Evolutionary conservation across 1,140 invertebrate genomes (phyloP).

Genomic region (Anastrepha obliqua): DNA sequence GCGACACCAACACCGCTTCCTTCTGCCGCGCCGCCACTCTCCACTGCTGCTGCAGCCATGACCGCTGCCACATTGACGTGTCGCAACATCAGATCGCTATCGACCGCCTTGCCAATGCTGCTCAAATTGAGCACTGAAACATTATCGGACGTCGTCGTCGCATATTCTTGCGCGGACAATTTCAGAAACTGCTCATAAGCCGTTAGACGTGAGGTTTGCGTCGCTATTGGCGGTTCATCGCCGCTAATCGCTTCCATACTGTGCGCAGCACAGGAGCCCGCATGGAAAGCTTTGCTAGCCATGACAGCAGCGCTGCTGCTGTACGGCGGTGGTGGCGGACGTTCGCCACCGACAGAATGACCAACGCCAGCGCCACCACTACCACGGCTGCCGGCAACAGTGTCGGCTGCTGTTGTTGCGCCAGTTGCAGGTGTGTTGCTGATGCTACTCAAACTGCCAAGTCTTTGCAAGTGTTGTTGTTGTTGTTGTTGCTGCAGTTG

Average conservation of each 20-base stretch:
- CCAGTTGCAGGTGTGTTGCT: constrained; percentile 58
- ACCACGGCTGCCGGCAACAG: neutral
- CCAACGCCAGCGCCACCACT: neutral
- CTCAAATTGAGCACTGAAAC: constrained; percentile 64
- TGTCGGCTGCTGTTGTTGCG: constrained; percentile 39
- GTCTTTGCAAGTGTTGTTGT: constrained; percentile 57
- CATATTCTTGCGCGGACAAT: constrained; percentile 65
- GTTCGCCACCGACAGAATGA: constrained; percentile 60
- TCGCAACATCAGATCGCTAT: constrained; percentile 54
- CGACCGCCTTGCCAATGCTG: constrained; percentile 49
- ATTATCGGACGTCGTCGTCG: constrained; percentile 60
- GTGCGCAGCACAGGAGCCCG: constrained; percentile 51
- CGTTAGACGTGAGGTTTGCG: constrained; percentile 60
- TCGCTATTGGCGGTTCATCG: constrained; percentile 43
- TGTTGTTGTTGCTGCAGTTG: constrained; percentile 56
- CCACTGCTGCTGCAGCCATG: constrained; percentile 59
- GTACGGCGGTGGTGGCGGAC: constrained; percentile 63
- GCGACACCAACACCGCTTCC: constrained; percentile 21
- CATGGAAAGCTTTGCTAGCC: constrained; percentile 26
- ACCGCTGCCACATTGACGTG: constrained; percentile 57
- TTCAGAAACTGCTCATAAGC: constrained; percentile 70
- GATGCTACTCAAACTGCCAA: constrained; percentile 53
- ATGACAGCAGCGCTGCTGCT: constrained; percentile 51
- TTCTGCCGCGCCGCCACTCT: constrained; percentile 53
- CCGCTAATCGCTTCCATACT: neutral